Percentiles rank a stretch among this genome's conserved stretches.
Conservation (phyloP, 2,888 invertebrate species). For the Eugnorisma glareosa region DNA sequence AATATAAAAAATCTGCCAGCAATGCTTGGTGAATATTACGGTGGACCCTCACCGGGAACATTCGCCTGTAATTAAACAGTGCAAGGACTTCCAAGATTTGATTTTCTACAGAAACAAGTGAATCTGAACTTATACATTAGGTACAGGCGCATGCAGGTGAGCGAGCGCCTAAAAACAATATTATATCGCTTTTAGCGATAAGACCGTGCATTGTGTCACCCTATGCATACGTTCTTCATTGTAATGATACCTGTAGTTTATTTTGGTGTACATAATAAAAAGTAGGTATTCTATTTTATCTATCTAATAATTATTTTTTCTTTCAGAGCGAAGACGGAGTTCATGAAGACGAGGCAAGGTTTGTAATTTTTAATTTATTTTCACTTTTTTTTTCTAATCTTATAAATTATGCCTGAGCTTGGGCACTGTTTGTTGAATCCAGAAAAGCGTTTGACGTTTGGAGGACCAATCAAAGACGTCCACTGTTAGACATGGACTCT, state of each 20-base stretch:
- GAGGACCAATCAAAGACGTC: not conserved
- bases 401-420: not conserved
- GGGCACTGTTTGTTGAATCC: not conserved
- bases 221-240: not conserved
- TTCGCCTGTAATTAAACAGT: not conserved
- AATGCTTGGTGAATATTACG: not conserved
- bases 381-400: not conserved
- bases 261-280: not conserved
- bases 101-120: not conserved
- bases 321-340: constrained; percentile 71
- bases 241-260: not conserved
- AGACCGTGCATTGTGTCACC: not conserved
- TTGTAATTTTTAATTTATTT: constrained; percentile 49
- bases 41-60: not conserved
- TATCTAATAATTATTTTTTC: constrained; percentile 38
- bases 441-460: not conserved
- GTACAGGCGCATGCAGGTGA: not conserved
- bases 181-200: not conserved
- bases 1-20: not conserved
- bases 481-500: not conserved
- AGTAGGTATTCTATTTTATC: not conserved
- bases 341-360: constrained; percentile 69
- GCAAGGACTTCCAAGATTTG: not conserved
- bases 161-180: no score
- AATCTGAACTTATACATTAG: not conserved